Evolutionary conservation across 2,797 vertebrate genomes (phyloP), one percentile per base, ranked within the genome.

Genomic region (Phrynocephalus vlangalii): DNA sequence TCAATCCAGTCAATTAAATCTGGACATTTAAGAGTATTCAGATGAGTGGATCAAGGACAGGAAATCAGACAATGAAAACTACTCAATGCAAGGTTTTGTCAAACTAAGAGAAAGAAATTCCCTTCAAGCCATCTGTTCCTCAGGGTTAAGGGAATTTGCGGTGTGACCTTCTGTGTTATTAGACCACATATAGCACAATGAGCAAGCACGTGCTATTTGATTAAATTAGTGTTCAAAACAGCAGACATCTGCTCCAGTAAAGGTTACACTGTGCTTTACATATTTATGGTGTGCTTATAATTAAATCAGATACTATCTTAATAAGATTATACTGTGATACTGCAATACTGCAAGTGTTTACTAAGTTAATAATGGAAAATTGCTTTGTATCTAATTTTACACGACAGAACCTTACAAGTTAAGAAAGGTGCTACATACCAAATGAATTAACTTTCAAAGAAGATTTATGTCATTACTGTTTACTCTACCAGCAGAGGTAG

Each of bases 101-200:
- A 82, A 15, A 72, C 30, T 44, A 85, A 82, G 48, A 85, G 63
- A 85, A 85, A 88, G 83, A 80, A 76, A 78, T 85, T 88, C 71
- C 78, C 63, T 88, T 85, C 26, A n/a, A 81, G 71, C 79, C 87
- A 88, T 88, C 83, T 82, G 87, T 88, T 85, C 67, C 63, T 88
- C 87, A 44, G 87, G 71, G 78, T 88, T 83, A 85, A 85, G 83
- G 83, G 71, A 85, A 88, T 88, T 81, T 85, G 71, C 60, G 48
- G 63, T 81, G 33, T 88, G 87, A 88, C 83, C 87, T 88, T 88
- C 87, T 56, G 68, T 88, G 79, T 85, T 88, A 88, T 88, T 88
- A 81, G 78, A 88, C 83, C 87, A 80, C 60, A 75, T 85, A 76
- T 8, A 85, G 30, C 38, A 88, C 83, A 88, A 88, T 82, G 71